Evolutionary conservation across 2,888 invertebrate genomes (phyloP).

Genomic region (Orgyia antiqua): DNA sequence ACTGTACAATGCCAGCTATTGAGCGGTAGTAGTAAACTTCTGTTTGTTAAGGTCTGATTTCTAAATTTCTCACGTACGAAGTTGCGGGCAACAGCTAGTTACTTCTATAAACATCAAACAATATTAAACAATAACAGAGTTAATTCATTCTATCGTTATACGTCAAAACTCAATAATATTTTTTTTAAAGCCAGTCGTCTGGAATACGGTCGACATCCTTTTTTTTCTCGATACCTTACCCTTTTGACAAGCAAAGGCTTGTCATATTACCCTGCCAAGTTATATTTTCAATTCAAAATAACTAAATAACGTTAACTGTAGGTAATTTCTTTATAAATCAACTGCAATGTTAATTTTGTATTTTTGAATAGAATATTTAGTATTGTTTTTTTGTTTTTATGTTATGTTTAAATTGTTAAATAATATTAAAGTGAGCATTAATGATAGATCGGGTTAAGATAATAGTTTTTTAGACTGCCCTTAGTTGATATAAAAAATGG

Average conservation of each 20-base stretch:
- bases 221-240: slow-evolving; percentile 18
- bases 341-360: slow-evolving; percentile 14
- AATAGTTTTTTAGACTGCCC: slow-evolving; percentile 7
- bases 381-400: slow-evolving; percentile 19
- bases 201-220: slow-evolving; percentile 43
- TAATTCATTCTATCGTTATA: slow-evolving; percentile 43
- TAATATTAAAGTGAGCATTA: slow-evolving; percentile 20
- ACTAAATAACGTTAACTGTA: too few species aligned
- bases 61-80: too few species aligned
- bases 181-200: slow-evolving; percentile 36
- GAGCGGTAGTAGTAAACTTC: too few species aligned
- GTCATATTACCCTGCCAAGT: slow-evolving; percentile 17
- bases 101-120: too few species aligned
- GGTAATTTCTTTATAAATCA: slow-evolving; percentile 1
- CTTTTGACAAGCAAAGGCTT: too few species aligned
- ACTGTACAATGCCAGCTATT: too few species aligned
- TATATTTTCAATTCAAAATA: slow-evolving; percentile 7
- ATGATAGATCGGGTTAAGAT: slow-evolving; percentile 14
- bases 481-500: too few species aligned
- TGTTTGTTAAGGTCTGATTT: too few species aligned
- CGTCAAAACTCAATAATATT: slow-evolving; percentile 34
- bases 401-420: slow-evolving; percentile 15
- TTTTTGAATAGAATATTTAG: slow-evolving; percentile 8
- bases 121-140: slow-evolving; percentile 34
- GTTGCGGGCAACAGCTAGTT: too few species aligned